Evolutionary conservation across 2,888 invertebrate species (phyloP).

Genomic region (Salticus scenicus): DNA sequence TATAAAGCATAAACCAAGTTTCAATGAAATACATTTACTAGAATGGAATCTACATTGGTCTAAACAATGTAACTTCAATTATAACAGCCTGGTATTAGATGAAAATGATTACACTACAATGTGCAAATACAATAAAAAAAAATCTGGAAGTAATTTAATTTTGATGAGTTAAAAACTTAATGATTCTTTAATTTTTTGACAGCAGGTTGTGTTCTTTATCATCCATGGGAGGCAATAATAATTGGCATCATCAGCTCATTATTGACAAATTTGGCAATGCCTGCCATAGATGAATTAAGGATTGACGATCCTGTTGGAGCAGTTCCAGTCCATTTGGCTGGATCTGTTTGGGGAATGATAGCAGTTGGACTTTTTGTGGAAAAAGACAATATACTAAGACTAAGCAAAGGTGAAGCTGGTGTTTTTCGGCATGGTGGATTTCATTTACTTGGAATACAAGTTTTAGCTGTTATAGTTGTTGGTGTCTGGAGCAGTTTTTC

Average conservation of each 20-base stretch:
- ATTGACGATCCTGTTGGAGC: slow-evolving; percentile 95
- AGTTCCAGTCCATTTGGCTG: slow-evolving; percentile 87
- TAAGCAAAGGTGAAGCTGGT: slow-evolving; percentile 80
- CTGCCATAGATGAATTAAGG: slow-evolving; percentile 84
- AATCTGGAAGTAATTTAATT: no score
- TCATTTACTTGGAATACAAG: slow-evolving; percentile 90
- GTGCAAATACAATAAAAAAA: no score
- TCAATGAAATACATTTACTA: no score
- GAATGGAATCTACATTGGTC: no score
- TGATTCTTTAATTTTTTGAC: slow-evolving; percentile 43
- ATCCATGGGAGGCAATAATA: slow-evolving; percentile 89
- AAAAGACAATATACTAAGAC: slow-evolving; percentile 75
- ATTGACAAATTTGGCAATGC: slow-evolving; percentile 83
- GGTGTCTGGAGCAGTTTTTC: slow-evolving; percentile 84
- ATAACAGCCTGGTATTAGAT: no score
- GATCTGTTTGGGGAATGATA: slow-evolving; percentile 72
- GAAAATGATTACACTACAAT: no score
- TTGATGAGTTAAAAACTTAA: no score
- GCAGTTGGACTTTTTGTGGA: slow-evolving; percentile 69
- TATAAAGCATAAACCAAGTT: no score
- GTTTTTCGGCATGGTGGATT: slow-evolving; percentile 78
- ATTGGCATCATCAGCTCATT: slow-evolving; percentile 87
- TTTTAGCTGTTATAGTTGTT: slow-evolving; percentile 83
- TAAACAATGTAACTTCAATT: no score
- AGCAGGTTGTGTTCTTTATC: slow-evolving; percentile 80